Evolutionary conservation across 2,113 vertebrate species (phyloP), one percentile per base, ranked within the genome.

Genomic region (Anas platyrhynchos): DNA sequence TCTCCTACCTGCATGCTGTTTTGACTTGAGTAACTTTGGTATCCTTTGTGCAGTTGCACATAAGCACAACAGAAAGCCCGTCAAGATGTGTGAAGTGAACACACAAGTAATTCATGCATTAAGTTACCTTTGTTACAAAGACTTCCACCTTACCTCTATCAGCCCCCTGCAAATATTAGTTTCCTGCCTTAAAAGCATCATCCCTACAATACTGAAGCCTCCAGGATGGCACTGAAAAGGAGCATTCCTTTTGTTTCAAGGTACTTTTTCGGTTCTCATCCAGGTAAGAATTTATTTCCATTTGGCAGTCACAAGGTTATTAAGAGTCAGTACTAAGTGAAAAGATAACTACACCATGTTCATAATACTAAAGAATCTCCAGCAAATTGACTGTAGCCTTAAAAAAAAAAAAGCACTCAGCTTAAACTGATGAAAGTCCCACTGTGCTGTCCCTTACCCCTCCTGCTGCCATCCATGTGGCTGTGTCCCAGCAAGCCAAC

Each of bases 181-280:
- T 1, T 82, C 61, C 50, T 25, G 21, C 43, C 65, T 34, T 7
- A 16, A 15, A 48, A 59, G 20, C 7, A 26, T 6, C 59, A 34
- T 2, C 23, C 3, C 9, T 27, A 10, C 0, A 2, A 32, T 4
- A 68, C 31, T 3, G 22, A 55, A 63, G 81, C 6, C 54, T 56
- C 41, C 10, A 0, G 21, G 66, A 31, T 1, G 2, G 56, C 75
- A 63, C 21, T 34, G 27, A 62, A 58, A 75, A 74, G 16, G 14
- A 78, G 12, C 0, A 3, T 6, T 22, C 11, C 31, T 69, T 46
- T 41, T 41, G 10, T 25, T 56, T 16, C 55, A 55, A 54, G 25
- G 41, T 8, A 61, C 20, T 16, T 44, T n/a, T n/a, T 61, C 50
- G 36, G 8, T 11, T 12, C 23, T 79, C 52, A 14, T 23, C 41